phyloP scores from a whole-genome alignment of 2,888 invertebrate species.

The Cheilosia vernalis region DNA sequence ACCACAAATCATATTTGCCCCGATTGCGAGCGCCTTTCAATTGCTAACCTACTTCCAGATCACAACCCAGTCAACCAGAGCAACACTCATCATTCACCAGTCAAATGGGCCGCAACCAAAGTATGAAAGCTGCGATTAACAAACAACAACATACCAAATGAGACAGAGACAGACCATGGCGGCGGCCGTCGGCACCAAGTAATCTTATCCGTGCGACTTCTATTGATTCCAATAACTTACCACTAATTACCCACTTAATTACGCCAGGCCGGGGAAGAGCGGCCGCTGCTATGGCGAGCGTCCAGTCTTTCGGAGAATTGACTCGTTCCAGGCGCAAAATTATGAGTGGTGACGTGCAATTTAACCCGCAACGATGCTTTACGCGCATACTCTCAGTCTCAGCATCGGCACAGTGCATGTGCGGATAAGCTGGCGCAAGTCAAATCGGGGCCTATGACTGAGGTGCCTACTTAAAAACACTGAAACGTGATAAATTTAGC shows the following conservation, averaged over 20 bases:
- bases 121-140: slow-evolving; percentile 24
- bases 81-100: slow-evolving; percentile 67
- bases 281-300: neutral
- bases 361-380: slow-evolving; percentile 25
- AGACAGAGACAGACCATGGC: slow-evolving; percentile 1
- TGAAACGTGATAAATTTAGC: slow-evolving; percentile 59
- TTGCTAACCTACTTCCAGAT: slow-evolving; percentile 48
- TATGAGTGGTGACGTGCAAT: slow-evolving; percentile 70
- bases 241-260: slow-evolving; percentile 73
- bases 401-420: neutral
- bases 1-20: slow-evolving; percentile 54
- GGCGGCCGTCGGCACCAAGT: neutral
- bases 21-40: slow-evolving; percentile 33
- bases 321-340: slow-evolving; percentile 52
- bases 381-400: slow-evolving; percentile 6
- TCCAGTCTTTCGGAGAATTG: slow-evolving; percentile 27
- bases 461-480: slow-evolving; percentile 39
- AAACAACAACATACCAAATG: slow-evolving; percentile 32
- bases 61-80: slow-evolving; percentile 36
- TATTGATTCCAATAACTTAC: slow-evolving; percentile 74
- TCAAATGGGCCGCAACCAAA: slow-evolving; percentile 43
- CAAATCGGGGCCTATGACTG: slow-evolving; percentile 14
- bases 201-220: slow-evolving; percentile 69
- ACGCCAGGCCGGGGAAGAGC: slow-evolving; percentile 31
- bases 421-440: no score